Evolutionary conservation across 2,113 vertebrate genomes (phyloP), one percentile per base, ranked within the genome.

Genomic region (Triplophysa dalaica): DNA sequence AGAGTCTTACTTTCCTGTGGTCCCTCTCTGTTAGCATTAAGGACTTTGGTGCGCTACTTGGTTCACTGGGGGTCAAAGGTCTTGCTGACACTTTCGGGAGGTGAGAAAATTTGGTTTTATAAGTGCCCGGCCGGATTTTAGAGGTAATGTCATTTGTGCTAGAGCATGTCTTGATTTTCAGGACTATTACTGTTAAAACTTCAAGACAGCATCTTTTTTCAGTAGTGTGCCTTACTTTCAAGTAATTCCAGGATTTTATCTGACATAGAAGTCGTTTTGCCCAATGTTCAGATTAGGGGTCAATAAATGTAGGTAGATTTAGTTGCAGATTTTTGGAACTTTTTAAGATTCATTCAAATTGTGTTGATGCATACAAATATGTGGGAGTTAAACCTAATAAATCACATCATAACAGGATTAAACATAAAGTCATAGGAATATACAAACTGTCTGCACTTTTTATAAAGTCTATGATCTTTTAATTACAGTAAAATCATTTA

Each of bases 1-100:
- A 90, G 83, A 93, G 88, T 78, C 87, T 94, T 72, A 92, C 90
- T 17, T 86, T 93, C 6, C 88, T 94, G 69, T 94, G 93, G 93
- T 93, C 93, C 0, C 86, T 94, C 54, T 93, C 93, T 1, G 93
- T 94, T 87, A 94, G 93, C 84, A 92, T 92, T 24, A 93, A 93
- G 84, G 92, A 93, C 83, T 93, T 94, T 14, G 93, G 93, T 56
- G 92, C 92, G 48, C 69, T 93, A 56, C 80, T 93, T 41, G 92
- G 92, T 14, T 91, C 90, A 6, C 81, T 94, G 64, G 91, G 92
- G 16, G 92, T 94, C 78, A 93, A 92, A 87, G 85, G 84, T 19
- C 62, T 93, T 48, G 92, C 92, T 12, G 91, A 94, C 78, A 88
- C 87, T 17, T 92, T 89, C 1, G 93, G 93, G 67, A 91, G 93